Evolutionary conservation across 2,888 invertebrate genomes (phyloP), one percentile per base, ranked within the genome.

Genomic region (Agrochola lychnidis): DNA sequence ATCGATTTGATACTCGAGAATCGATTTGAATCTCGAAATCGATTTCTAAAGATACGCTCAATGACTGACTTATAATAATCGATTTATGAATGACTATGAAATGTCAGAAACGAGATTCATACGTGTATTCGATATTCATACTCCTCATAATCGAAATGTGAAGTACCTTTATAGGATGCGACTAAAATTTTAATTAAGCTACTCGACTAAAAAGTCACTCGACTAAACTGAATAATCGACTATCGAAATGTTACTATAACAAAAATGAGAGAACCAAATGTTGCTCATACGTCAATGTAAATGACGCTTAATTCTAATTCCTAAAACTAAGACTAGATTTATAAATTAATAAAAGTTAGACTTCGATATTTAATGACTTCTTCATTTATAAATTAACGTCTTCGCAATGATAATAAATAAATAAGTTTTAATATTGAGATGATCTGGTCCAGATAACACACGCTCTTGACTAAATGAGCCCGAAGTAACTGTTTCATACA

Each of bases 251-350:
- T 81, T 83, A 84, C 78, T 89, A 74, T 76, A 78, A 84, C 73
- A 80, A 71, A 78, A 79, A 86, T 85, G 90, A 88, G 88, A 90
- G 89, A 89, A 90, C 89, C 87, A 89, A 89, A 86, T 85, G 81
- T 89, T 89, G 89, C 89, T 89, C 89, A 89, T 83, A 82, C 78
- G 88, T 88, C 85, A 62, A 48, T 79, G 67, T 83, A 86, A 78
- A 78, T 78, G 88, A 85, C 82, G 83, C 66, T 59, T 87, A 82
- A 79, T 82, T 70, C 73, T 85, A 86, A 87, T 81, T 81, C 67
- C 63, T 86, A 79, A 57, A 56, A 82, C 73, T 88, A 88, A 85
- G 81, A 70, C 48, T 89, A 89, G 77, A 74, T 77, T 76, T 82
- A 89, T 76, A 73, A 67, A 79, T 79, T 77, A 66, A 67, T 85